These are phyloP conservation scores for Chironomus tentans DNA, from an alignment of 2,888 invertebrate species.

Conservation along the genomic window DNA sequence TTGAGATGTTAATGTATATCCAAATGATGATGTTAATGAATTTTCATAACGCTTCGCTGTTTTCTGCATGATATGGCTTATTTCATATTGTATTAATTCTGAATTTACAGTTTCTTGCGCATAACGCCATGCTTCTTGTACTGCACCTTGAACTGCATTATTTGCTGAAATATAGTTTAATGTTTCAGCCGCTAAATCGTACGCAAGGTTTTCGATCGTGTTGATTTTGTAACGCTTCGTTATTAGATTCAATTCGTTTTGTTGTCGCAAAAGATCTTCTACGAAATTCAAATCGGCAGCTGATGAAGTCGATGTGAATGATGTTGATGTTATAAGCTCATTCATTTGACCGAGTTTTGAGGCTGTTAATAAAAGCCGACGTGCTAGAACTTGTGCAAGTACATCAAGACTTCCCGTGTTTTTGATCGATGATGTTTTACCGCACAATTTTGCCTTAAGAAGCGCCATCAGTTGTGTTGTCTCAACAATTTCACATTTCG, in stretches of 20 bases:
- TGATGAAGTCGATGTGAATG: slow-evolving; percentile 32
- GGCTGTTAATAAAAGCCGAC: slow-evolving; percentile 50
- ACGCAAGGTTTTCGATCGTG: slow-evolving; percentile 59
- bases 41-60: slow-evolving; percentile 61
- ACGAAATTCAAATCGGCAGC: slow-evolving; percentile 33
- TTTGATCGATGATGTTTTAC: slow-evolving; percentile 43
- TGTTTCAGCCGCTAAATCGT: slow-evolving; percentile 60
- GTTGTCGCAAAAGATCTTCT: slow-evolving; percentile 44
- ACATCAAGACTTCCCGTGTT: slow-evolving; percentile 53
- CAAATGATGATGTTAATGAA: slow-evolving; percentile 47
- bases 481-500: slow-evolving; percentile 62
- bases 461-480: slow-evolving; percentile 66
- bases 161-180: slow-evolving; percentile 48
- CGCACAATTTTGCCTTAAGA: slow-evolving; percentile 57
- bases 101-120: slow-evolving; percentile 66
- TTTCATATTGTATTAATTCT: slow-evolving; percentile 67
- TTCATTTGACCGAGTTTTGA: slow-evolving; percentile 38
- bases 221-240: slow-evolving; percentile 57
- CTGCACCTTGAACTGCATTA: slow-evolving; percentile 54
- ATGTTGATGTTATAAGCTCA: slow-evolving; percentile 34
- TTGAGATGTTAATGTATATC: slow-evolving; percentile 55
- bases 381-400: slow-evolving; percentile 64
- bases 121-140: slow-evolving; percentile 64
- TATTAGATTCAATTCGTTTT: slow-evolving; percentile 53
- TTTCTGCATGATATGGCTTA: slow-evolving; percentile 60